Percentiles rank a stretch among this genome's conserved stretches.
phyloP scores from a whole-genome alignment of 1,140 invertebrate species.

The Mycetomoellerius zeteki region DNA sequence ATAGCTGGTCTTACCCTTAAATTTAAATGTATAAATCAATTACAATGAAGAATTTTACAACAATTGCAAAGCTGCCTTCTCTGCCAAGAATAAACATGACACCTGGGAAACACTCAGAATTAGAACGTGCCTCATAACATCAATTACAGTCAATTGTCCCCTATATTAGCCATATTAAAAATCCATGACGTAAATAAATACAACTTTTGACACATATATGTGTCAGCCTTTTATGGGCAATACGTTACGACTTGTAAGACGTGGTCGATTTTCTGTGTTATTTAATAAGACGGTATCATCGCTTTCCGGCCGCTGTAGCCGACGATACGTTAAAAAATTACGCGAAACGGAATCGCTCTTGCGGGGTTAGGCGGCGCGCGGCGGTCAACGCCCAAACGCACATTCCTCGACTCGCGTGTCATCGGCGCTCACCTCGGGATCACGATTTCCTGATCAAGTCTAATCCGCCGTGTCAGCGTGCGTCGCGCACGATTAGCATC shows the following conservation, averaged over 20 bases:
- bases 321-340: not conserved
- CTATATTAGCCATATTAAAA: not conserved
- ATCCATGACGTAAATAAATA: slow-evolving; percentile 19
- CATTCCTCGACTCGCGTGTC: slow-evolving; percentile 48
- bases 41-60: too few relatives aligned
- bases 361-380: not conserved
- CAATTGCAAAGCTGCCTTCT: too few relatives aligned
- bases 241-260: not conserved
- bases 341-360: not conserved
- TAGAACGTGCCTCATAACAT: not conserved
- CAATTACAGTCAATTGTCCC: not conserved
- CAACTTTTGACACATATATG: slow-evolving; percentile 9
- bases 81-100: too few relatives aligned
- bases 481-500: slow-evolving; percentile 24
- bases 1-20: too few relatives aligned
- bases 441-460: not conserved
- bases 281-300: not conserved
- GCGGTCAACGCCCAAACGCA: slow-evolving; percentile 55
- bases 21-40: too few relatives aligned
- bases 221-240: not conserved
- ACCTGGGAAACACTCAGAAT: too few relatives aligned
- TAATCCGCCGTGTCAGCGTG: not conserved
- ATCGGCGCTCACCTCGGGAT: slow-evolving; percentile 27
- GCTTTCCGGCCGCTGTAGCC: not conserved
- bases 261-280: not conserved